These are phyloP conservation scores for Scaptomyza tumidula DNA, from an alignment of 2,888 invertebrate species.

Conservation along the genomic window DNA sequence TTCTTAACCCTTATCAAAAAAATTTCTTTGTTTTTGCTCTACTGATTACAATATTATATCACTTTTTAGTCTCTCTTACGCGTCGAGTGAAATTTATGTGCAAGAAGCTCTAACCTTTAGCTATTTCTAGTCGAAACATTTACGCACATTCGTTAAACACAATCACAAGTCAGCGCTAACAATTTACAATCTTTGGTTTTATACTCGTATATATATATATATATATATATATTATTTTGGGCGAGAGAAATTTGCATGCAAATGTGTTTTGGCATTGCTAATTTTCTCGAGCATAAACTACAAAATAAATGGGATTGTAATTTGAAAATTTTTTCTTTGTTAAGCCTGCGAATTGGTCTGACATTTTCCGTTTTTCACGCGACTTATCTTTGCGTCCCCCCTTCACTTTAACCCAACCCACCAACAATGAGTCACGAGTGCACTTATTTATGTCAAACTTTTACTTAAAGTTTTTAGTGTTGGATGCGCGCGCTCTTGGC, in stretches of 20 bases:
- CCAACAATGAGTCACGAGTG: constrained; percentile 32
- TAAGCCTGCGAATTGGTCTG: constrained; percentile 10
- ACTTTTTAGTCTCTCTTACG: constrained; percentile 20
- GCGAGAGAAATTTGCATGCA: constrained; percentile 51
- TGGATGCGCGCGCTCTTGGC: constrained; percentile 35
- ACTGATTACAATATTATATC: constrained; percentile 63
- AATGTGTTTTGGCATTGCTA: constrained; percentile 33
- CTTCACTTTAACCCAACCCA: background rate
- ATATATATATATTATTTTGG: background rate
- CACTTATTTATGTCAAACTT: constrained; percentile 62
- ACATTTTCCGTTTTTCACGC: constrained; percentile 35
- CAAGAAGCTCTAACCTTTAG: constrained; percentile 4
- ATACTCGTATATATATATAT: too few relatives aligned
- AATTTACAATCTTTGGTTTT: constrained; percentile 24
- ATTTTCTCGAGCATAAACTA: constrained; percentile 38
- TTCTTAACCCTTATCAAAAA: constrained; percentile 65
- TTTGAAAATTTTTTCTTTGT: constrained; percentile 25
- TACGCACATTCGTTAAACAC: constrained; percentile 9
- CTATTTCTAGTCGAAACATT: constrained; percentile 10
- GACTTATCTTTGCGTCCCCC: constrained; percentile 30
- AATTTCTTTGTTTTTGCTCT: constrained; percentile 31
- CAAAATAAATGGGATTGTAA: constrained; percentile 41
- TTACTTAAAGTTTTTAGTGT: constrained; percentile 36
- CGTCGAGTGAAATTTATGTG: constrained; percentile 41
- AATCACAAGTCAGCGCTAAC: constrained; percentile 39